Percentiles rank a stretch among this genome's conserved stretches.
These are phyloP conservation scores for Synanthedon myopaeformis DNA, from an alignment of 2,888 invertebrate genomes.

Conservation along the genomic window DNA sequence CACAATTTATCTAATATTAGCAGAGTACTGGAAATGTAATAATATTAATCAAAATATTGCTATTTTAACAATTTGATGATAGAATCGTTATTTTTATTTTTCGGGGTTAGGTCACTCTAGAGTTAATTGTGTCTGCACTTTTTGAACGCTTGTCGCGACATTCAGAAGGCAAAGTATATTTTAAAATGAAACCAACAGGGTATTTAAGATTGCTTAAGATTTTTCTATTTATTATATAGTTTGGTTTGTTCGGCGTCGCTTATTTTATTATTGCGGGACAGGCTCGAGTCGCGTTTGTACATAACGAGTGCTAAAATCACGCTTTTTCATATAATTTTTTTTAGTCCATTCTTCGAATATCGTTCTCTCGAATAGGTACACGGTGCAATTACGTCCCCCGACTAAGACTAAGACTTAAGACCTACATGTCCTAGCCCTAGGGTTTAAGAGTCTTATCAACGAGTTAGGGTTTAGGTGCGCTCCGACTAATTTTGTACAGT, in stretches of 20 bases:
- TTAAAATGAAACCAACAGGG: constrained; percentile 66
- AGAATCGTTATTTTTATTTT: too few species aligned
- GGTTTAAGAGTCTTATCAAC: constrained; percentile 56
- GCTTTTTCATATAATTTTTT: constrained; percentile 54
- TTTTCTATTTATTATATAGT: constrained; percentile 59
- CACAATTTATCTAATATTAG: too few species aligned
- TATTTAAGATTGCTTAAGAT: constrained; percentile 69
- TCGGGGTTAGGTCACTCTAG: too few species aligned
- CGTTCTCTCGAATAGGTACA: neutral
- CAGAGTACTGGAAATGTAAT: too few species aligned
- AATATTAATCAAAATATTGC: too few species aligned
- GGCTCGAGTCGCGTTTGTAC: constrained; percentile 28
- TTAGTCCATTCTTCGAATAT: constrained; percentile 14
- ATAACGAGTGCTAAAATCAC: constrained; percentile 60
- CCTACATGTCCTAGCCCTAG: constrained; percentile 9
- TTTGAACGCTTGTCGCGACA: constrained; percentile 1
- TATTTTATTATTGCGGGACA: neutral
- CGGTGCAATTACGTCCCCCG: neutral
- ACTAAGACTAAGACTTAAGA: neutral
- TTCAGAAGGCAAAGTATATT: constrained; percentile 14
- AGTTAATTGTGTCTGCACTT: constrained; percentile 8
- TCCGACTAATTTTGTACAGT: constrained; percentile 59
- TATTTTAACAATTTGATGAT: too few species aligned
- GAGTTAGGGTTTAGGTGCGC: constrained; percentile 52
- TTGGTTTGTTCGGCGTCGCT: constrained; percentile 22